Base-by-base conservation (phyloP, 2,113 vertebrate genomes). In the Verasper variegatus region DNA sequence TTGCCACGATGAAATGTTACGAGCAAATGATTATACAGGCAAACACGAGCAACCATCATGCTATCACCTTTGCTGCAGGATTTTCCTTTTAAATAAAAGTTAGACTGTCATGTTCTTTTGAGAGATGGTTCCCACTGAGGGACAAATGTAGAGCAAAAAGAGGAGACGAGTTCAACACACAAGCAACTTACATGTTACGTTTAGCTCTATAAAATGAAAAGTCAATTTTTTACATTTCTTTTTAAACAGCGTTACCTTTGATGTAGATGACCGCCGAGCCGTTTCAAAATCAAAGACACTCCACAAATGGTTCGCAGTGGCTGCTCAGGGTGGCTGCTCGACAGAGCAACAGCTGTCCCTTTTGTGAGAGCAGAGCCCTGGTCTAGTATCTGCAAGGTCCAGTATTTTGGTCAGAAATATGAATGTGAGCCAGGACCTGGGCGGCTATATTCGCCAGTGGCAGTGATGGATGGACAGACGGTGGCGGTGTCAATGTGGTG, bases 361-460 rank as follows among this genome's bases (percentile, higher is more conserved):
- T 78, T 79, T 85, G 75, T 73, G 67, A 77, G 23, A 2, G 37
- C 31, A 35, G 9, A 51, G 63, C 45, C 35, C 73, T 24, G 31
- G 67, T 71, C 49, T 68, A 65, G 57, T 55, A 68, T 70, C 73
- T 66, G 60, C 45, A 51, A 24, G 74, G 69, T 64, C 57, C 86
- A 26, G 77, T 79, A 76, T 86, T 80, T 54, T 79, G 60, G 76
- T 88, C 85, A 79, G 84, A 86, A 80, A 89, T 79, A 84, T 78
- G 81, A 78, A 71, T 58, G 78, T 51, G 85, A 85, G 55, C 67
- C 82, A 27, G 85, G 85, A 73, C 59, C 35, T 8, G 60, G 54
- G 40, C 40, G 62, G 63, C 61, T 81, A 70, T 71, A 69, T 85
- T 55, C 14, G 35, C 17, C 71, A 4, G 5, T 57, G 74, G 62